Base-by-base conservation (phyloP, 2,797 vertebrate species). In the Pangasius krempfi region DNA sequence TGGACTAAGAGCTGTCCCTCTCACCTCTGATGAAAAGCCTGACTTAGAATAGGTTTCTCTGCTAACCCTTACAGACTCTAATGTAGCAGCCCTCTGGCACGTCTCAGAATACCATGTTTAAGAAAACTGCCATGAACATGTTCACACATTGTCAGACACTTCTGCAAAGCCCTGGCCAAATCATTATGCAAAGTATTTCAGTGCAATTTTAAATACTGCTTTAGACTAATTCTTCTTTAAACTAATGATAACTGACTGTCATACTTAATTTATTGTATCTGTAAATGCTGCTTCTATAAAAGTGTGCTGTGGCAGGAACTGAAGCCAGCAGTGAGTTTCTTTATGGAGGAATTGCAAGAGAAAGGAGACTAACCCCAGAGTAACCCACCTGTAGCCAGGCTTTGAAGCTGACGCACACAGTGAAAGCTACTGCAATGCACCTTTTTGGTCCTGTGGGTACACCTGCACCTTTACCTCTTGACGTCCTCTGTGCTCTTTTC, bases 61-160 rank as follows among this genome's bases (percentile, higher is more conserved):
- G 1, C 76, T 75, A 75, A 76, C 78, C 30, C 60, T 82, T 56
- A 84, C 58, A 33, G 60, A 60, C 64, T 37, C 20, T 70, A 79
- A 89, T 80, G 37, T 54, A 78, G 72, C 56, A 79, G 13, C 81
- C 86, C 72, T 84, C 70, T 18, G 14, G 86, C 88, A 37, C 52
- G 66, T 87, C 81, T 83, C 40, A 62, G 66, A 86, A 82, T 60
- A 14, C 84, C 54, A n/a, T 25, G 3, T 64, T 82, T 40, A 86
- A 75, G 44, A 82, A 86, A 72, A 78, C 40, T 44, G 47, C 73
- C 72, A 78, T 25, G 13, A 70, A 76, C 85, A 40, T 73, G 79
- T 84, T 88, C 81, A 72, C 58, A 60, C 68, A 78, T 80, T 30
- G 62, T n/a, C 84, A 78, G 33, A 83, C 25, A 68, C 16, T 72